Base-by-base conservation (phyloP, 1,140 invertebrate genomes). In the Caerostris darwini region DNA sequence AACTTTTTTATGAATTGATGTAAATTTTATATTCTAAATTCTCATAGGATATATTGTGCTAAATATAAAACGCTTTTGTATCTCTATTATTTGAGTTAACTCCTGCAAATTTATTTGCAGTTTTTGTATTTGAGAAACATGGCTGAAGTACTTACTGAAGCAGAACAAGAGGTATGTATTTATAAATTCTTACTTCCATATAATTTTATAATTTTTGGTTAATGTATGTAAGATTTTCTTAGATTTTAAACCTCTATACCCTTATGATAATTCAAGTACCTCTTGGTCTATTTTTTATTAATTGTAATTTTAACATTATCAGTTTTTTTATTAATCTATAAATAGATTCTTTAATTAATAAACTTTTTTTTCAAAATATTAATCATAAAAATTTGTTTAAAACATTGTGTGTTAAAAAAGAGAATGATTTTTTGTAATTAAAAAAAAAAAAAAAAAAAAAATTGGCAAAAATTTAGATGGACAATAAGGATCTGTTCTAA, bases 91-190 rank as follows among this genome's bases (percentile, higher is more conserved):
- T 34, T 34, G 34, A 34, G 34, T 34, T 34, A 34, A 34, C 34
- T 34, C 34, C 0, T 34, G 34, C 34, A 34, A 5, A 17, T 67
- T 67, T 10, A 67, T 67, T 67, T 67, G 34, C 77, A 85, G 57
- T 64, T 6, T 88, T 10, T 54, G 57, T 6, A 54, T 3, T 90
- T 64, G 7, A 14, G 19, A 90, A 90, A 90, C 50, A 90, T 92
- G 90, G 90, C 58, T 17, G 90, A 92, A 58, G 81, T 81, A 64
- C 81, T 92, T 53, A 92, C 90, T 83, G 90, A 92, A 56, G 81
- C 81, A 61, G 90, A 92, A 85, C 77, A 77, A 85, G 81, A 83
- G 81, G 90, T 92, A 85, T 67, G 10, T 34, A 34, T 90, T 71
- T 53, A 50, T 53, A 50, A 64, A 19, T 53, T 5, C 50, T 14